These are phyloP conservation scores for Alviniconcha strummeri DNA, from an alignment of 2,888 invertebrate species.

Conservation along the genomic window DNA sequence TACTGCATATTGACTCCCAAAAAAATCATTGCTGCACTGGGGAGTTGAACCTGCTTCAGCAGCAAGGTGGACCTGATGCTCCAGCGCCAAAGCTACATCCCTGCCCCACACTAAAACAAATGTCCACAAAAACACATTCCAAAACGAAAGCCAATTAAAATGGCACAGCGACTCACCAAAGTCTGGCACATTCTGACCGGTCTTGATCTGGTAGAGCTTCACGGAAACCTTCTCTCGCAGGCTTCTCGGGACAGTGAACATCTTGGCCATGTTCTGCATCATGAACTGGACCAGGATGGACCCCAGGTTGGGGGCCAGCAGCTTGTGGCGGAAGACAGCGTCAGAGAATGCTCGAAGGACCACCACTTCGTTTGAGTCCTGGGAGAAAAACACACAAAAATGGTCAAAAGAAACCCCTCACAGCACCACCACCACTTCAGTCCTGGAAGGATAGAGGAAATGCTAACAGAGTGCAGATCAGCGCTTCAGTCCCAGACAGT, in stretches of 20 bases:
- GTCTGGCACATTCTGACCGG: conserved; percentile 38
- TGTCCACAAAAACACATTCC: too few relatives aligned
- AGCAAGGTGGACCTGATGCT: too few relatives aligned
- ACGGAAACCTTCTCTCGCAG: conserved; percentile 58
- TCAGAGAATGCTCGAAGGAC: conserved; percentile 61
- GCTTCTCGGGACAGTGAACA: conserved; percentile 62
- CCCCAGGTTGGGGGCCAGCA: conserved; percentile 63
- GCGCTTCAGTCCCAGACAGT: too few relatives aligned
- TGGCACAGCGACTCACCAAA: conserved; percentile 31
- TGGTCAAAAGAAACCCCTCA: too few relatives aligned
- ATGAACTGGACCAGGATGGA: conserved; percentile 65
- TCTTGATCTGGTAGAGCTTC: conserved; percentile 41
- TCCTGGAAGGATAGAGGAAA: too few relatives aligned
- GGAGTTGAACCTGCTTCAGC: too few relatives aligned
- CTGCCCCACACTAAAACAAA: too few relatives aligned
- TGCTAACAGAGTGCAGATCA: background rate
- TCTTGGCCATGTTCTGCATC: conserved; percentile 58
- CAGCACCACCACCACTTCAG: too few relatives aligned
- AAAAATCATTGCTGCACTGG: too few relatives aligned
- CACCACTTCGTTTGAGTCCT: conserved; percentile 62
- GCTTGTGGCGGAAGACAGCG: conserved; percentile 62
- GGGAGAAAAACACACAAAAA: conserved; percentile 24
- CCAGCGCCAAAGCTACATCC: too few relatives aligned
- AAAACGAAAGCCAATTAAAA: too few relatives aligned
- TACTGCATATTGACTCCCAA: too few relatives aligned